These are phyloP conservation scores for Macrophya alboannulata DNA, from an alignment of 2,888 invertebrate species.

Conservation along the genomic window DNA sequence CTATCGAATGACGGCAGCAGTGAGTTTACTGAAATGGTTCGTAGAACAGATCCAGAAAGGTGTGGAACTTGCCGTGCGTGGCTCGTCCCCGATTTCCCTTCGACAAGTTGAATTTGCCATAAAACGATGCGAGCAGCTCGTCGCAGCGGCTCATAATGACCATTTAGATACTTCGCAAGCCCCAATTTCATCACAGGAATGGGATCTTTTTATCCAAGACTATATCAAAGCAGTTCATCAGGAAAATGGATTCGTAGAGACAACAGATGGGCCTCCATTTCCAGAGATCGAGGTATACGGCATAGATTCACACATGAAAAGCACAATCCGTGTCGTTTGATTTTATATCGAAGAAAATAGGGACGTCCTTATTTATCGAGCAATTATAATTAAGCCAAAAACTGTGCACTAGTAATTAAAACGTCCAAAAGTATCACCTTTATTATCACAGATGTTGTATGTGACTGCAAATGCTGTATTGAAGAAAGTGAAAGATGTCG, in stretches of 20 bases:
- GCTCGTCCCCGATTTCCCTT: constrained; percentile 81
- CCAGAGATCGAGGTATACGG: constrained; percentile 46
- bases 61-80: constrained; percentile 80
- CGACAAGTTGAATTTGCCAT: constrained; percentile 86
- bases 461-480: constrained; percentile 82
- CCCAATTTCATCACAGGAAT: constrained; percentile 80
- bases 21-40: constrained; percentile 87
- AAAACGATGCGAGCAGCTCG: constrained; percentile 85
- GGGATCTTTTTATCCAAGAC: constrained; percentile 86
- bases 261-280: constrained; percentile 29
- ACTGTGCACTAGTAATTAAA: background rate
- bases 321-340: background rate
- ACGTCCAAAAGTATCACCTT: constrained; percentile 12
- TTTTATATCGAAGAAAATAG: background rate
- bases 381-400: background rate
- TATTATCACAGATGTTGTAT: constrained; percentile 30
- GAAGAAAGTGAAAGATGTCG: constrained; percentile 82
- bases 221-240: constrained; percentile 84
- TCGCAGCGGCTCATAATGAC: constrained; percentile 83
- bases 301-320: background rate
- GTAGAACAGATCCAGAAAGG: constrained; percentile 74
- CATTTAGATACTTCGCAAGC: constrained; percentile 83
- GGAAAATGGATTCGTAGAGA: constrained; percentile 55
- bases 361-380: background rate
- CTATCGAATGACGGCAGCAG: constrained; percentile 89